Conservation (phyloP, 1,140 invertebrate species). For the Cardiocondyla obscurior region DNA sequence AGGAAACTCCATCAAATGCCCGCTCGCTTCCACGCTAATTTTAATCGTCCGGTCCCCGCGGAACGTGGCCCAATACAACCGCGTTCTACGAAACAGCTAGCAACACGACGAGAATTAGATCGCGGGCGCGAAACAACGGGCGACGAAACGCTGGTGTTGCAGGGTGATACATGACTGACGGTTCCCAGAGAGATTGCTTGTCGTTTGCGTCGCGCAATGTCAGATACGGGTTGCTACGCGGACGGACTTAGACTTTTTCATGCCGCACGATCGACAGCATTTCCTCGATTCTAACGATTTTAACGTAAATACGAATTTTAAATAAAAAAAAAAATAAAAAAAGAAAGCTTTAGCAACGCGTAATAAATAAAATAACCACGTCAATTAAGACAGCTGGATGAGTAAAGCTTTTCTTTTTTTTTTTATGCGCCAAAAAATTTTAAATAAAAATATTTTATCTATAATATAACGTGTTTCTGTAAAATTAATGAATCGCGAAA, state of each 20-base stretch:
- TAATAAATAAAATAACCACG: neutral
- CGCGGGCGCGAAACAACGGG: neutral
- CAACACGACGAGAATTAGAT: constrained; percentile 4
- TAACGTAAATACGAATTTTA: neutral
- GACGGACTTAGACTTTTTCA: neutral
- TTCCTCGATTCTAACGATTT: constrained; percentile 6
- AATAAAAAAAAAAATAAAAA: too few relatives aligned
- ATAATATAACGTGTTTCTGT: neutral
- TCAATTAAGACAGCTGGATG: neutral
- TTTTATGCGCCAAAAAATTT: too few relatives aligned
- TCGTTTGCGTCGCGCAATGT: constrained; percentile 30
- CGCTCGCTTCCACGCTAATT: constrained; percentile 58
- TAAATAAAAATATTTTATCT: neutral
- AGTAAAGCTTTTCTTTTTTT: too few relatives aligned
- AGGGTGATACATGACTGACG: constrained; percentile 34
- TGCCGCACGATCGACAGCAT: neutral
- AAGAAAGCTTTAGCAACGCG: neutral
- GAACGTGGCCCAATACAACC: neutral
- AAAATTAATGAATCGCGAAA: neutral
- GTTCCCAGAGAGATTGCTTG: constrained; percentile 40
- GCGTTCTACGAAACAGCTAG: neutral
- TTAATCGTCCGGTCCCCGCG: constrained; percentile 57
- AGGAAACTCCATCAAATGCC: constrained; percentile 50
- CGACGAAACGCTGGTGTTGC: constrained; percentile 39
- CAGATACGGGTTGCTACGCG: neutral